Conservation (phyloP, 2,888 invertebrate species). For the Neoascia interrupta region DNA sequence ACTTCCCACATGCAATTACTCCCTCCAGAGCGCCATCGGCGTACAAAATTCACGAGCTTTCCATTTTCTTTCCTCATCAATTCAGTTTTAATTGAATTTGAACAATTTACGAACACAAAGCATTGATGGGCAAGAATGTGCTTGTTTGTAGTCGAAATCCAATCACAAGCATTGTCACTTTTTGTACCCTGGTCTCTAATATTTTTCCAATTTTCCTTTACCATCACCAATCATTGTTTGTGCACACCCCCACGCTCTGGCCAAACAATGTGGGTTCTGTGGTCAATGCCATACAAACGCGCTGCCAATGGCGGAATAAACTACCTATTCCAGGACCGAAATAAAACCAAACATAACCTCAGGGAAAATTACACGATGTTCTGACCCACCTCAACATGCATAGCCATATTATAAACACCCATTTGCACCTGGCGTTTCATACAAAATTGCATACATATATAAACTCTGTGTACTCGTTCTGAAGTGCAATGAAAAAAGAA, state of each 20-base stretch:
- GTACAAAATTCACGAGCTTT: no score
- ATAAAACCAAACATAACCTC: slow-evolving; percentile 52
- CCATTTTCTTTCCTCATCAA: no score
- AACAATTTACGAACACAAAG: no score
- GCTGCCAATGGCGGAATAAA: slow-evolving; percentile 25
- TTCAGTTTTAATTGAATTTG: no score
- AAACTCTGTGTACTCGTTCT: slow-evolving; percentile 3
- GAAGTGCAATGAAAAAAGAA: background rate
- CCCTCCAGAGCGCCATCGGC: no score
- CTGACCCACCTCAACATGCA: slow-evolving; percentile 21
- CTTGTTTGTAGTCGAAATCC: slow-evolving; percentile 33
- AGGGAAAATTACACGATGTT: slow-evolving; percentile 39
- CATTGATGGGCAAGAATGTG: no score
- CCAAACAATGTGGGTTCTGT: slow-evolving; percentile 15
- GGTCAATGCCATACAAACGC: slow-evolving; percentile 26
- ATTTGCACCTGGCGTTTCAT: slow-evolving; percentile 35
- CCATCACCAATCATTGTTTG: slow-evolving; percentile 48
- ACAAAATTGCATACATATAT: no score
- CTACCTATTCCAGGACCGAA: slow-evolving; percentile 29
- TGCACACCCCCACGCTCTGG: background rate
- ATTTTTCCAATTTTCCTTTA: slow-evolving; percentile 49
- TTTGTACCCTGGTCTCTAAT: slow-evolving; percentile 21
- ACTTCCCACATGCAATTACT: no score
- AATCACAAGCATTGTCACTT: slow-evolving; percentile 49
- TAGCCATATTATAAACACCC: no score